Conservation (phyloP, 2,113 vertebrate species). For the Myiagra hebetior region DNA sequence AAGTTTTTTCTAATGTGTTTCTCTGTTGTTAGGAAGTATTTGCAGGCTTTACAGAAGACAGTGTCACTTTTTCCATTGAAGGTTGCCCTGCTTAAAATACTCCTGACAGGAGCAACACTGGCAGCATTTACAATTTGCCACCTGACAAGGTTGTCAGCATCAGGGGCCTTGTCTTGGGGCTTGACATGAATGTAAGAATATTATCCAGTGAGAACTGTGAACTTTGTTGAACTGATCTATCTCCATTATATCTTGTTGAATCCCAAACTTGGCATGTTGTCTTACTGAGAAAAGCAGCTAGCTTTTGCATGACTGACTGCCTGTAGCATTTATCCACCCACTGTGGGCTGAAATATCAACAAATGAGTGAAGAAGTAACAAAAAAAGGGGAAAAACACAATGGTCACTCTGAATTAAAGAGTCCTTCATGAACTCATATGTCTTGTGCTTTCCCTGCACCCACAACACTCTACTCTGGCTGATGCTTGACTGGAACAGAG, state of each 20-base stretch:
- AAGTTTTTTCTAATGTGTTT: neutral
- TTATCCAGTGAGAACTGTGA: neutral
- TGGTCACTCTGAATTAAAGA: neutral
- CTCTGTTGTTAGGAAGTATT: neutral
- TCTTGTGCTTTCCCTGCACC: neutral
- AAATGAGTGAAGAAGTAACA: neutral
- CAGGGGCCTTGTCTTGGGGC: neutral
- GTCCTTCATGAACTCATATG: neutral
- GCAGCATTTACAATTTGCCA: constrained; percentile 3
- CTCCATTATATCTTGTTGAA: neutral
- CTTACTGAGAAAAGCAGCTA: neutral
- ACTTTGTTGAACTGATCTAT: neutral
- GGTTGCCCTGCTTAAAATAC: neutral
- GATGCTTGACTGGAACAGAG: neutral
- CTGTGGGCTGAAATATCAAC: neutral
- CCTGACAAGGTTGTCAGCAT: neutral
- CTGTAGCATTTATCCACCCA: neutral
- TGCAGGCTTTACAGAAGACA: neutral
- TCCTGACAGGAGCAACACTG: neutral
- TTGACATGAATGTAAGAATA: neutral
- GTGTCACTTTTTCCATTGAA: neutral
- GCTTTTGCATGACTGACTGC: neutral
- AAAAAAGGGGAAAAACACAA: neutral
- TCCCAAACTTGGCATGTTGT: neutral
- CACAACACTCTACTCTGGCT: neutral